Conservation (phyloP, 37 sponge, comb jelly and placozoan genomes). For the Beroe forskalii region DNA sequence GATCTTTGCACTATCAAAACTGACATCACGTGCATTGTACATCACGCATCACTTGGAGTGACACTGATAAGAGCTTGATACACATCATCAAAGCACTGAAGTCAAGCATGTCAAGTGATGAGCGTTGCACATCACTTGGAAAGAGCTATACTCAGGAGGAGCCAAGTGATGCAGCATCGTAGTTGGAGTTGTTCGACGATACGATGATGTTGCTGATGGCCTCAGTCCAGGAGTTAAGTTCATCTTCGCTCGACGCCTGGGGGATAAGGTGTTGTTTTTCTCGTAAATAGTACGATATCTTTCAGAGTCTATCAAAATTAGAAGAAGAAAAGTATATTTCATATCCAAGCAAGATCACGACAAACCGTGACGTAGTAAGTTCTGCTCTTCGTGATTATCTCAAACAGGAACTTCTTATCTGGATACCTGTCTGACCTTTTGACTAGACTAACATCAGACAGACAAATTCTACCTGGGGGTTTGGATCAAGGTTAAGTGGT, state of each 20-base stretch:
- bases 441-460: neutral
- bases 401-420: slow-evolving; percentile 55
- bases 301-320: too few species aligned
- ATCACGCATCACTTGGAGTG: too few species aligned
- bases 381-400: slow-evolving; percentile 28
- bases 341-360: neutral
- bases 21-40: too few species aligned
- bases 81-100: too few species aligned
- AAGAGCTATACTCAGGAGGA: slow-evolving; percentile 9
- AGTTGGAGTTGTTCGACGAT: neutral
- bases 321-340: neutral
- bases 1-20: too few species aligned
- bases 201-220: slow-evolving; percentile 21
- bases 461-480: slow-evolving; percentile 6
- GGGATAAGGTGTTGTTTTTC: too few species aligned
- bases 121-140: too few species aligned
- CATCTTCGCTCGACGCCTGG: slow-evolving; percentile 43
- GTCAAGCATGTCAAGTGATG: too few species aligned
- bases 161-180: slow-evolving; percentile 3
- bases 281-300: too few species aligned
- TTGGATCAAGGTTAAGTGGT: too few species aligned
- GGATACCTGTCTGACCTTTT: slow-evolving; percentile 35
- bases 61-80: too few species aligned
- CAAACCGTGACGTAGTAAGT: slow-evolving; percentile 35
- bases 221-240: slow-evolving; percentile 26